Evolutionary conservation across 2,888 invertebrate genomes (phyloP), one percentile per base, ranked within the genome.

Genomic region (Pachycephus smyrnensis): DNA sequence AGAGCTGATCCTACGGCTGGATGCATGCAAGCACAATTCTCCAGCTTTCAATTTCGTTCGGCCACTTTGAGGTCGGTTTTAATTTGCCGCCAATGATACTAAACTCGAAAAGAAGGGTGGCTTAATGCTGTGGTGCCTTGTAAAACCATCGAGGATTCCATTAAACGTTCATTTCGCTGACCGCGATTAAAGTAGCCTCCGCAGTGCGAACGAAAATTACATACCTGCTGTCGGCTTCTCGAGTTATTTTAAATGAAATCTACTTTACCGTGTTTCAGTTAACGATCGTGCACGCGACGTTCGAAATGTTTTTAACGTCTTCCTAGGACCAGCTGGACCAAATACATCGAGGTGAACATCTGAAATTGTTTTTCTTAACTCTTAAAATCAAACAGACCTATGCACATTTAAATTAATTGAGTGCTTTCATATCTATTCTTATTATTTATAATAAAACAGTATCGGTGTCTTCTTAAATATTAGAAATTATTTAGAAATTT

Each of bases 41-140:
- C 73, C 79, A 73, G 83, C 82, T 84, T 86, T 86, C 84, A 86
- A 86, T 88, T 86, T 84, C 79, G 83, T 85, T 87, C 85, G 86
- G 85, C 78, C 82, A 84, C 86, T 87, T 87, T 88, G 85, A 86
- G 84, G 78, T 80, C 81, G 83, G 79, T 81, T 87, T 87, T 84
- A 88, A 87, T 88, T 88, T 87, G 77, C 85, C 85, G 86, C 87
- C 85, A 87, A 87, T 86, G 86, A 88, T 88, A 88, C 87, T 88
- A 86, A 88, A 88, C 82, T 68, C 80, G 80, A 80, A 82, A 85
- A 83, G 83, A 87, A 84, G 80, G 81, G 79, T 79, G 81, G 80
- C 76, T 81, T 80, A 82, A 83, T 81, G 79, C 82, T 77, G 69
- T 77, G 80, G 81, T 73, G 76, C 76, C 77, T 77, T 55, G 76